phyloP scores from a whole-genome alignment of 2,113 vertebrate genomes.

The Trochalopteron elliotii region DNA sequence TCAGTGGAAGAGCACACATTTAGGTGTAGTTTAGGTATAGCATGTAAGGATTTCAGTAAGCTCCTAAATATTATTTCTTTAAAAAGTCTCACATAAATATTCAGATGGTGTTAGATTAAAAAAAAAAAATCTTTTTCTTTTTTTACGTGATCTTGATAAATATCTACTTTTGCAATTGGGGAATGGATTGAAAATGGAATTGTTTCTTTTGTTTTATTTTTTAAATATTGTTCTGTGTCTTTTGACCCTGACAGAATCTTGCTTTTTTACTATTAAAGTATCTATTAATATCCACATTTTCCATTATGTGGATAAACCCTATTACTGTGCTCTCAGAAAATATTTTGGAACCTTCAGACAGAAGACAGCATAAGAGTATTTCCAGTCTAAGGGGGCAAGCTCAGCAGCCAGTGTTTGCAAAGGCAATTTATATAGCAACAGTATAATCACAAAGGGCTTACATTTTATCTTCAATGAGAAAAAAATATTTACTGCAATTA shows the following conservation, averaged over 20 bases:
- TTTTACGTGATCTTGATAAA: not conserved
- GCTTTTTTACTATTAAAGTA: not conserved
- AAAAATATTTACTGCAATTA: not conserved
- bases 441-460: not conserved
- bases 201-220: not conserved
- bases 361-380: not conserved
- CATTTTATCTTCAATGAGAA: not conserved
- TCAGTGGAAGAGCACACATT: rapidly evolving
- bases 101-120: not conserved
- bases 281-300: not conserved
- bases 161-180: not conserved
- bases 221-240: not conserved
- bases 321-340: not conserved
- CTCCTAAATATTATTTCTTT: not conserved
- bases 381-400: not conserved
- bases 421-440: not conserved
- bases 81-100: not conserved
- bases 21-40: not conserved
- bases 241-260: not conserved
- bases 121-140: not conserved
- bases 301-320: not conserved
- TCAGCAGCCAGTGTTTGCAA: not conserved
- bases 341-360: not conserved
- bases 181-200: not conserved
- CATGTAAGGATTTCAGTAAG: not conserved